These are phyloP conservation scores for Berghia stephanieae DNA, from an alignment of 1,140 invertebrate genomes.

Conservation along the genomic window DNA sequence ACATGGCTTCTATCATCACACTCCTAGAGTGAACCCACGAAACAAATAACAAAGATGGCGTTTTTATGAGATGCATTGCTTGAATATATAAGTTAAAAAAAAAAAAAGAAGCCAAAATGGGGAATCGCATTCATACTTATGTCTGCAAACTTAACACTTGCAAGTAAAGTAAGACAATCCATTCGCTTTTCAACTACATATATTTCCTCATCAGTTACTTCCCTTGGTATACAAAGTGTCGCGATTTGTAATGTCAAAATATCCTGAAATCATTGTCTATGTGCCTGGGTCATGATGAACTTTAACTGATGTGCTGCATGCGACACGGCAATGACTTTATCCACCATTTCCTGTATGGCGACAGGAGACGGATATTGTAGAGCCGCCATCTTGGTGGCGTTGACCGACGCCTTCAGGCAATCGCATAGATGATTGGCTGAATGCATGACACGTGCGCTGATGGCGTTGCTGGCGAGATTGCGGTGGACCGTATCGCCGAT, in stretches of 20 bases:
- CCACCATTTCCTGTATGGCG: conserved; percentile 93
- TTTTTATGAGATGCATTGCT: too few relatives aligned
- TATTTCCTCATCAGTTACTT: neutral
- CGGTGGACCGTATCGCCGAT: conserved; percentile 91
- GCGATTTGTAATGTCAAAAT: neutral
- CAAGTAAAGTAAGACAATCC: neutral
- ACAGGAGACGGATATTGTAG: conserved; percentile 88
- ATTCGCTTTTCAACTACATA: neutral
- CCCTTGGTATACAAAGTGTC: neutral
- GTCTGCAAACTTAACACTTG: neutral
- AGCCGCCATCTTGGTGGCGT: conserved; percentile 88
- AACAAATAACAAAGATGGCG: too few relatives aligned
- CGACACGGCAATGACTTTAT: conserved; percentile 84
- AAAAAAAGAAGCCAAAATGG: neutral
- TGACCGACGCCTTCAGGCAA: conserved; percentile 82
- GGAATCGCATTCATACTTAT: neutral
- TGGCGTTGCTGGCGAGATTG: conserved; percentile 74
- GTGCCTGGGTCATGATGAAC: conserved; percentile 69
- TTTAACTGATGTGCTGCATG: conserved; percentile 81
- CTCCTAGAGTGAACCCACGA: too few relatives aligned
- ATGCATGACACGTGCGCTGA: conserved; percentile 78
- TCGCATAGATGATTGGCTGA: conserved; percentile 87
- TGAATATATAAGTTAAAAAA: too few relatives aligned
- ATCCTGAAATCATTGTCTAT: conserved; percentile 25
- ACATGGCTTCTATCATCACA: too few relatives aligned